Evolutionary conservation across 2,888 invertebrate species (phyloP).

Genomic region (Folsomia candida): DNA sequence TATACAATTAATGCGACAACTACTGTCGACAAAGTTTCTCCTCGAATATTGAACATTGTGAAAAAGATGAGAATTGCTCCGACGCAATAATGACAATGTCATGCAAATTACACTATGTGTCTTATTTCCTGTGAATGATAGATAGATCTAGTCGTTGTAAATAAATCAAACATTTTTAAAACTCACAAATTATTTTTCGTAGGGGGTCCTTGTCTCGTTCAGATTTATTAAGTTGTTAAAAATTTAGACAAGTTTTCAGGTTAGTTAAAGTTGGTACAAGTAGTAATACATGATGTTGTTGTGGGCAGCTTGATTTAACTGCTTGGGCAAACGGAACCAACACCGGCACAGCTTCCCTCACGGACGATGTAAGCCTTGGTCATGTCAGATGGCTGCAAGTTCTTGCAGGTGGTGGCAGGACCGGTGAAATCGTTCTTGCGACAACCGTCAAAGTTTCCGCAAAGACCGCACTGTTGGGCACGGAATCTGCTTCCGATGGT

Average conservation of each 20-base stretch:
- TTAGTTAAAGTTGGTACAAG: not conserved
- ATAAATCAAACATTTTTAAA: not conserved
- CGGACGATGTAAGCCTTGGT: slow-evolving; percentile 49
- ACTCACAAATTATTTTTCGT: not conserved
- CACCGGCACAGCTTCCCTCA: too few species aligned
- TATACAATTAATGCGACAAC: slow-evolving; percentile 67
- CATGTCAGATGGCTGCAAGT: slow-evolving; percentile 45
- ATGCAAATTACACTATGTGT: too few species aligned
- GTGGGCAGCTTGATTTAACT: slow-evolving; percentile 4
- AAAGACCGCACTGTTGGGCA: too few species aligned
- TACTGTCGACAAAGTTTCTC: slow-evolving; percentile 65
- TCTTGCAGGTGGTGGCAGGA: slow-evolving; percentile 43
- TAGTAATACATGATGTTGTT: too few species aligned
- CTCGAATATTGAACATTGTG: slow-evolving; percentile 70
- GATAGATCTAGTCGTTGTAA: too few species aligned
- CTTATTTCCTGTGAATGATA: not conserved
- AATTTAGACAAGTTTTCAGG: slow-evolving; percentile 8
- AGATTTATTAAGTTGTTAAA: slow-evolving; percentile 13
- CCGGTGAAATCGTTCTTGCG: too few species aligned
- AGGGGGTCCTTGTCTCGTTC: not conserved
- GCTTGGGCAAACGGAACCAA: slow-evolving; percentile 30
- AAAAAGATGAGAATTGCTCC: slow-evolving; percentile 69
- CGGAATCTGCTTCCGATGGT: slow-evolving; percentile 47
- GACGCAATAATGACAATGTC: not conserved
- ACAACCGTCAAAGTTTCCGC: too few species aligned